These are phyloP conservation scores for Drosophila borborema DNA, from an alignment of 2,888 invertebrate species.

Conservation along the genomic window DNA sequence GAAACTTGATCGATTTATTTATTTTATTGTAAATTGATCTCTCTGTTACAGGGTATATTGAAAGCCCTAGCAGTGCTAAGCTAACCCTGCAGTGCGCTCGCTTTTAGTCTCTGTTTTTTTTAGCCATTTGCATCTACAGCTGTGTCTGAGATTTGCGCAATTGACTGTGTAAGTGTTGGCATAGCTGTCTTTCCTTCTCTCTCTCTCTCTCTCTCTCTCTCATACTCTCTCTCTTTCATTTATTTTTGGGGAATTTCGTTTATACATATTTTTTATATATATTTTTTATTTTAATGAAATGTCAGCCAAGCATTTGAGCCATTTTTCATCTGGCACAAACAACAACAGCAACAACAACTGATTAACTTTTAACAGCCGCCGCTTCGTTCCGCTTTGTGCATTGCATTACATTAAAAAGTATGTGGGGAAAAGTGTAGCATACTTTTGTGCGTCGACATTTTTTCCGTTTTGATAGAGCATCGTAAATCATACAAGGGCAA, in stretches of 20 bases:
- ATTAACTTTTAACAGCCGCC: conserved; percentile 75
- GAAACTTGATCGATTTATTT: no score
- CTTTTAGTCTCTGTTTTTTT: conserved; percentile 3
- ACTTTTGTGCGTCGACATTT: conserved; percentile 67
- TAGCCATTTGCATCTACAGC: conserved; percentile 65
- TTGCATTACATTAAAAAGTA: conserved; percentile 60
- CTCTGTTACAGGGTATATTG: conserved; percentile 20
- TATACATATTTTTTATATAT: conserved; percentile 7
- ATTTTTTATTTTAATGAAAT: conserved; percentile 70
- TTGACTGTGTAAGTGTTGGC: conserved; percentile 78
- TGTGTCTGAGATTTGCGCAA: conserved; percentile 74
- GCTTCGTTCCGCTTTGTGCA: conserved; percentile 60
- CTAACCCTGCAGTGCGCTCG: neutral
- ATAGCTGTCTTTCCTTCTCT: conserved; percentile 31
- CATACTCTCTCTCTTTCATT: no score
- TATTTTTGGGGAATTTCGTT: conserved; percentile 34
- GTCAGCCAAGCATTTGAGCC: conserved; percentile 65
- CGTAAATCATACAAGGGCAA: conserved; percentile 65
- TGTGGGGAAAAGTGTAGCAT: conserved; percentile 44
- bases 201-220: neutral
- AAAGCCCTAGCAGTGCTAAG: neutral
- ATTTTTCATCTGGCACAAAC: conserved; percentile 69
- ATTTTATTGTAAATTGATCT: neutral
- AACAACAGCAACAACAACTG: conserved; percentile 60
- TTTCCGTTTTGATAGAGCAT: conserved; percentile 64